Evolutionary conservation across 2,888 invertebrate genomes (phyloP).

Genomic region (Sesia apiformis): DNA sequence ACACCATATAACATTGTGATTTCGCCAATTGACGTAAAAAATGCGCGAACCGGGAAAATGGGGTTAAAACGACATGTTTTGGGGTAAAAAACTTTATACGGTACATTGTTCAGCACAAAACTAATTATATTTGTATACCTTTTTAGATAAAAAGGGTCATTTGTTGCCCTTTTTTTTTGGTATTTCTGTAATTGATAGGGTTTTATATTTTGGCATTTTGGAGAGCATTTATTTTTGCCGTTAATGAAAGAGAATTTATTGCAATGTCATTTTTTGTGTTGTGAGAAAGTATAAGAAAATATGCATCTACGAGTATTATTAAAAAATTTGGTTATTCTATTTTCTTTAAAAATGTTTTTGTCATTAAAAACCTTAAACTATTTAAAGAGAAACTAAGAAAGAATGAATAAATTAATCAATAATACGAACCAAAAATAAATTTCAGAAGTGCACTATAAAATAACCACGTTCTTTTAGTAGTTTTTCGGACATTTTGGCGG

Average conservation of each 20-base stretch:
- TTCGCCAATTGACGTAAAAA: conserved; percentile 53
- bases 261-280: conserved; percentile 14
- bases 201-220: conserved; percentile 35
- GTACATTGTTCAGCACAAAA: conserved; percentile 37
- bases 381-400: no score
- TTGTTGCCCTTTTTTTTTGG: conserved; percentile 29
- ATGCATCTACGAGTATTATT: background rate
- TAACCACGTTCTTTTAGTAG: no score
- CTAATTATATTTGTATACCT: conserved; percentile 70
- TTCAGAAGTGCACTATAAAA: no score
- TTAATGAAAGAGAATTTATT: conserved; percentile 34
- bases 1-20: conserved; percentile 53
- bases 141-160: conserved; percentile 38
- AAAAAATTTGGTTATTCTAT: background rate
- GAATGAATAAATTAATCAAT: no score
- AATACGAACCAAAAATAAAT: no score
- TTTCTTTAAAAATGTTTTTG: no score
- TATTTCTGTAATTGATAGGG: conserved; percentile 35
- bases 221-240: conserved; percentile 4
- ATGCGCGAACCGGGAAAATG: conserved; percentile 39
- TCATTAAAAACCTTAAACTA: no score
- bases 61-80: conserved; percentile 68
- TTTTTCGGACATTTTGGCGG: no score
- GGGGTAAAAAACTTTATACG: conserved; percentile 43
- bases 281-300: conserved; percentile 30